Conservation (phyloP, 2,888 invertebrate genomes). For the Hirudinaria manillensis region DNA sequence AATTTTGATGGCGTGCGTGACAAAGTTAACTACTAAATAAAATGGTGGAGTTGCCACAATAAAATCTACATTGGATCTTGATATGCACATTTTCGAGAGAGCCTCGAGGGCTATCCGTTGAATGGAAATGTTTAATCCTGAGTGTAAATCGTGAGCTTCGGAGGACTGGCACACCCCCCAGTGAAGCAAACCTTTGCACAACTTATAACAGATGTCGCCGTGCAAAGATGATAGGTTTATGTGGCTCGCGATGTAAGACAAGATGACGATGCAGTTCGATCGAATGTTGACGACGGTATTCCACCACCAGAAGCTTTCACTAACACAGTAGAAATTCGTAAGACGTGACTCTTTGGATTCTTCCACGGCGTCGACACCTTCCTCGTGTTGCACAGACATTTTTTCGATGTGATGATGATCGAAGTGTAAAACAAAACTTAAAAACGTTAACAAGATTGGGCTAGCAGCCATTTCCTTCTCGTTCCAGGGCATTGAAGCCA, state of each 20-base stretch:
- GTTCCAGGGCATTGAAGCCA: slow-evolving; percentile 95
- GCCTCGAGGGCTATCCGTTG: slow-evolving; percentile 91
- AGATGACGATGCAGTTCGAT: slow-evolving; percentile 90
- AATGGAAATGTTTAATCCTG: slow-evolving; percentile 72
- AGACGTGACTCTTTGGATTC: slow-evolving; percentile 39
- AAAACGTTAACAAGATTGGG: slow-evolving; percentile 75
- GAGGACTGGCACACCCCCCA: slow-evolving; percentile 96
- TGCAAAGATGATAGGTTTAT: slow-evolving; percentile 81
- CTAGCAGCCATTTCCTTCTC: slow-evolving; percentile 70
- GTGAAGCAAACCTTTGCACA: slow-evolving; percentile 89
- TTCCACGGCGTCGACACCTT: slow-evolving; percentile 39
- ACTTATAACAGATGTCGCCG: slow-evolving; percentile 84
- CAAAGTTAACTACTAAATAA: slow-evolving; percentile 82
- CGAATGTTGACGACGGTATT: slow-evolving; percentile 83
- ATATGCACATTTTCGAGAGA: slow-evolving; percentile 91
- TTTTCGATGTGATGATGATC: slow-evolving; percentile 77
- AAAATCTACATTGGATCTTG: slow-evolving; percentile 92
- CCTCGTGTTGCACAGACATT: slow-evolving; percentile 32
- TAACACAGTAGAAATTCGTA: slow-evolving; percentile 30
- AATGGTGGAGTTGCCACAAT: slow-evolving; percentile 94
- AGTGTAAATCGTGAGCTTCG: slow-evolving; percentile 88
- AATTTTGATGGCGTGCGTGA: slow-evolving; percentile 59
- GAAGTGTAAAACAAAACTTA: slow-evolving; percentile 81
- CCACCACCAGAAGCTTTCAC: slow-evolving; percentile 71
- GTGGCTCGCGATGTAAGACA: slow-evolving; percentile 90